Base-by-base conservation (phyloP, 2,797 vertebrate genomes). In the Micropoecilia bifurca region DNA sequence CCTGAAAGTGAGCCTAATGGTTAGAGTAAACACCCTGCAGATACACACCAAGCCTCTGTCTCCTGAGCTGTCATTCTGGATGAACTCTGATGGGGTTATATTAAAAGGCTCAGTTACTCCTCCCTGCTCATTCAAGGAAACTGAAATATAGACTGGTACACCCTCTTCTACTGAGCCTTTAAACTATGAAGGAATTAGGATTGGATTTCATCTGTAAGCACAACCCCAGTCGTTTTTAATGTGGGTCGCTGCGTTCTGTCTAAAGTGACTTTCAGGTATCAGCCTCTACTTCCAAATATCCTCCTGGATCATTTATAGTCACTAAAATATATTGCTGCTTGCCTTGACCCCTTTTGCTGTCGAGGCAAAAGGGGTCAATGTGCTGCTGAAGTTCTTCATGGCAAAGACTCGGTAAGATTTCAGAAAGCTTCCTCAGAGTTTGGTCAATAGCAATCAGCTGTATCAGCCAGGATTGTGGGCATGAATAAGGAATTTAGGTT, bases 41-140 rank as follows among this genome's bases (percentile, higher is more conserved):
- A 41, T 74, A 82, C 80, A 73, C 59, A 78, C 75, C 75, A 28
- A 39, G 76, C 75, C 71, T 14, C 66, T n/a, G 83, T 87, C 75
- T 86, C 84, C 84, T 78, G 83, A 83, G 71, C 85, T 86, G 93
- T 89, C 90, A 82, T 28, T 53, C 25, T 86, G 80, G 79, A 81
- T 81, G 80, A 80, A 87, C 85, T 78, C 63, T 50, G 76, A 76
- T 20, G 8, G 73, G 76, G 41, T 68, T 76, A 41, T 57, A 78
- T 88, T 75, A 89, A 83, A 89, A 78, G 75, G 8, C 45, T 55
- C 33, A 25, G 68, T 75, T 77, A 48, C 76, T 25, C 71, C 79
- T 75, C 63, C 61, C 55, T 6, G 20, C 77, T 80, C 81, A 25
- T 78, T 88, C 77, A 85, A 83, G 80, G 3, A 5, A 63, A 45